phyloP scores from a whole-genome alignment of 1,140 invertebrate species.

The Brachionus manjavacas region DNA sequence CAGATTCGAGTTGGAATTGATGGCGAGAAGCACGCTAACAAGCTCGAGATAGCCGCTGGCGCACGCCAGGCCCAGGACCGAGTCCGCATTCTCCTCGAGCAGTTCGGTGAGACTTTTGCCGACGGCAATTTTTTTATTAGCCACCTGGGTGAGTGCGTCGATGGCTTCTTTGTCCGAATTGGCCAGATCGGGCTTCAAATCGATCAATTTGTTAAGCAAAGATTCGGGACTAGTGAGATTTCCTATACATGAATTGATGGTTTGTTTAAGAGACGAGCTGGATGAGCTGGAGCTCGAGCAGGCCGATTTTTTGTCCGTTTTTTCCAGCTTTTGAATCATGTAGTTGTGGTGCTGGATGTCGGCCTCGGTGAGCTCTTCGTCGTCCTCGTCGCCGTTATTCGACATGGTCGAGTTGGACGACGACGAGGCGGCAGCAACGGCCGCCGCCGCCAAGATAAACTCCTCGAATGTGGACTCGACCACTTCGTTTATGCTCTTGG shows the following conservation, averaged over 20 bases:
- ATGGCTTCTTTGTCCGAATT: background rate
- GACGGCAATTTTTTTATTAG: slow-evolving; percentile 37
- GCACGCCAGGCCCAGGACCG: slow-evolving; percentile 12
- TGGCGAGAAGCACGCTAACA: slow-evolving; percentile 62
- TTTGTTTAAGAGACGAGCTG: background rate
- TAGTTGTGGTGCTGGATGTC: slow-evolving; percentile 1
- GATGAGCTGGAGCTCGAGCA: background rate
- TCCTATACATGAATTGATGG: slow-evolving; percentile 6
- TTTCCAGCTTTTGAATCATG: background rate
- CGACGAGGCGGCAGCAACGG: slow-evolving; percentile 7
- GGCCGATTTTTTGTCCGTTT: background rate
- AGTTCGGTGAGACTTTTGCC: slow-evolving; percentile 38
- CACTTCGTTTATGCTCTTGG: background rate
- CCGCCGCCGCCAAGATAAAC: slow-evolving; percentile 17
- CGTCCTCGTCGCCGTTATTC: background rate
- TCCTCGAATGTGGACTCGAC: slow-evolving; percentile 33
- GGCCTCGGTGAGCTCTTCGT: background rate
- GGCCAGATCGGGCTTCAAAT: background rate
- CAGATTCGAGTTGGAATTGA: slow-evolving; percentile 59
- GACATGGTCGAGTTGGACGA: background rate
- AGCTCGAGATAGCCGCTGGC: slow-evolving; percentile 62
- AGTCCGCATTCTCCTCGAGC: slow-evolving; percentile 37
- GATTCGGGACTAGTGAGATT: background rate
- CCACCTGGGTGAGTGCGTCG: slow-evolving; percentile 6
- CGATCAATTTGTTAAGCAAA: background rate